These are phyloP conservation scores for Lepus europaeus DNA, from an alignment of 2,113 vertebrate genomes.

Conservation along the genomic window DNA sequence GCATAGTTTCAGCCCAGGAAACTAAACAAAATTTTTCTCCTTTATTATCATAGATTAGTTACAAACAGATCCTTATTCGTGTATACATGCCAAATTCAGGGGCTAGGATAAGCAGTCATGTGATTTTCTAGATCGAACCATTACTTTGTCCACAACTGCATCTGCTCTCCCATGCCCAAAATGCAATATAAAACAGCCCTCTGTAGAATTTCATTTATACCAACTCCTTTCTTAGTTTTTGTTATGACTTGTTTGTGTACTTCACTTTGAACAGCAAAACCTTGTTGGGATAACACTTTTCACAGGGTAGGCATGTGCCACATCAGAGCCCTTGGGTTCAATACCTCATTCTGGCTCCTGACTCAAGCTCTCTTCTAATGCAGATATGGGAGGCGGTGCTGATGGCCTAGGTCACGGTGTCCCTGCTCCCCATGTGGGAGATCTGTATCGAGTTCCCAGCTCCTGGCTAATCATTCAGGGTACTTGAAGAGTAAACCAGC, in stretches of 20 bases:
- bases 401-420: too few relatives aligned
- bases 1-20: neutral
- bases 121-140: neutral
- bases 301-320: neutral
- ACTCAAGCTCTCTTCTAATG: too few relatives aligned
- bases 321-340: too few relatives aligned
- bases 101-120: neutral
- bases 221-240: neutral
- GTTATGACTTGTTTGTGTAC: neutral
- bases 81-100: slow-evolving; percentile 5
- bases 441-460: too few relatives aligned
- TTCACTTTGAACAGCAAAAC: slow-evolving; percentile 53
- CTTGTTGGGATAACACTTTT: slow-evolving; percentile 67
- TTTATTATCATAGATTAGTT: neutral
- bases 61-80: neutral
- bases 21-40: slow-evolving; percentile 42
- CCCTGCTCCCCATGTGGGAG: too few relatives aligned
- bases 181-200: neutral
- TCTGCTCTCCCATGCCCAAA: neutral
- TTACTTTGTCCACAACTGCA: neutral
- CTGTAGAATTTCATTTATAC: neutral
- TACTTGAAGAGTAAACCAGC: too few relatives aligned
- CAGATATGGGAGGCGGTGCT: too few relatives aligned
- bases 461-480: too few relatives aligned
- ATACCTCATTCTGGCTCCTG: too few relatives aligned